Conservation (phyloP, 2,888 invertebrate species). For the Epicampocera succincta region DNA sequence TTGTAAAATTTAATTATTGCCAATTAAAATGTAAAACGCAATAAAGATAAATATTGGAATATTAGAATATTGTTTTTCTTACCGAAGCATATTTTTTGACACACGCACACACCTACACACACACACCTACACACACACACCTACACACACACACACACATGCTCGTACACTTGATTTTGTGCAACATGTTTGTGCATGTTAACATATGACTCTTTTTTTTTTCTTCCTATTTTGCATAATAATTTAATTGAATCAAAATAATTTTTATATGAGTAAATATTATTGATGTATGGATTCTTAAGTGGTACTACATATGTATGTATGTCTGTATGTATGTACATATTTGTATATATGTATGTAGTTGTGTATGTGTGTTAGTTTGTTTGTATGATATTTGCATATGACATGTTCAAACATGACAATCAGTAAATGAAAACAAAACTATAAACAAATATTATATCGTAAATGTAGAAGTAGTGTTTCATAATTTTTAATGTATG, state of each 20-base stretch:
- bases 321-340: constrained; percentile 1
- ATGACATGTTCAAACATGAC: constrained; percentile 61
- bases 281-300: constrained; percentile 16
- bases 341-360: constrained; percentile 19
- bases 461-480: constrained; percentile 2
- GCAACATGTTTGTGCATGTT: background rate
- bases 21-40: constrained; percentile 67
- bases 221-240: constrained; percentile 48
- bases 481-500: too few relatives aligned
- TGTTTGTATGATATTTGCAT: constrained; percentile 51
- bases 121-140: too few relatives aligned
- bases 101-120: too few relatives aligned
- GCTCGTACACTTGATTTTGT: constrained; percentile 7
- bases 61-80: background rate
- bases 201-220: background rate
- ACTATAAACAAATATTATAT: constrained; percentile 44
- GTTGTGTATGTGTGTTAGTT: background rate
- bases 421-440: constrained; percentile 52
- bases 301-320: too few relatives aligned
- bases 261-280: constrained; percentile 53
- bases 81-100: background rate
- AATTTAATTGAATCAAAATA: constrained; percentile 68
- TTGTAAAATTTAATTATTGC: constrained; percentile 68
- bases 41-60: constrained; percentile 56
- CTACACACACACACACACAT: background rate